Base-by-base conservation (phyloP, 2,888 invertebrate genomes). In the Stegophylla sp. region DNA sequence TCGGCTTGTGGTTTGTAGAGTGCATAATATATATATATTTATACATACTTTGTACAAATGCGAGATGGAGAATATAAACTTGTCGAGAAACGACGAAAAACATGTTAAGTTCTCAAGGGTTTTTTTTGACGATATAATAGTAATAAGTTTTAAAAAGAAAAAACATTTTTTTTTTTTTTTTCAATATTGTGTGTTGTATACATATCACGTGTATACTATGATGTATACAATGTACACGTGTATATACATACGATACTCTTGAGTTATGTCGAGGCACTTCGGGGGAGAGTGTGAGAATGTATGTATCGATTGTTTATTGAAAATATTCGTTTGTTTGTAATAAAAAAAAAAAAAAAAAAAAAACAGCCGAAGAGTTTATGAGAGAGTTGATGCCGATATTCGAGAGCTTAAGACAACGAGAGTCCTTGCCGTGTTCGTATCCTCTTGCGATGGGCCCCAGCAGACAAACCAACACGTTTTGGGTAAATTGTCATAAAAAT, bases 351-450 rank as follows among this genome's bases (percentile, higher is more conserved):
- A 61, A 34, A 61, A 71, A 69, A 13, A 67, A 48, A 61, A 81
- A 83, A 84, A 86, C 90, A 95, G 95, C 95, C 89, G 94, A 95
- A 90, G 95, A 95, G 91, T 94, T 95, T 90, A 91, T 96, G 92
- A 94, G 92, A 90, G 94, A 95, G 90, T 91, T 96, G 92, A 94
- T 92, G 93, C 95, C 95, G 87, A 95, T 96, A 89, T 95, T 96
- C 91, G 95, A 95, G 90, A 93, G 93, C 89, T 91, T 95, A 87
- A 91, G 95, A 87, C 94, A 94, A 88, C 93, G 93, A 88, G 94
- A 95, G 89, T 94, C 94, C 88, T 91, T 94, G 86, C 94, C 94
- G 87, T 94, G 94, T 89, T 94, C 94, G 86, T 95, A 94, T 89
- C 94, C 94, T 86, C 83, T 85, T 63, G 86, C 87, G 86, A 86